Evolutionary conservation across 2,113 vertebrate species (phyloP), one percentile per base, ranked within the genome.

Genomic region (Diadophis punctatus): DNA sequence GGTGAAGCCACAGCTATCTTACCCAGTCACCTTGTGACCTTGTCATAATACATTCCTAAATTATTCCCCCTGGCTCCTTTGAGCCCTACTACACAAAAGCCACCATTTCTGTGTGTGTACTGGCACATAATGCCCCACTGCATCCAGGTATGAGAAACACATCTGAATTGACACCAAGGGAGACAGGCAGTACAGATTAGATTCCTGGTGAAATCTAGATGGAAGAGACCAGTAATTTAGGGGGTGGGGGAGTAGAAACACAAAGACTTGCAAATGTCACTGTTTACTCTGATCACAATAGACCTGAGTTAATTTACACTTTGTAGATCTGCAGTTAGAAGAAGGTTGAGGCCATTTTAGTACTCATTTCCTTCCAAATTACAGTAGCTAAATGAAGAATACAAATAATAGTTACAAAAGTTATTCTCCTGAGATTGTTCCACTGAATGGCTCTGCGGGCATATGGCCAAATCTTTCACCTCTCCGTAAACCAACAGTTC

Each of bases 371-470:
- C 94, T 89, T 95, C 95, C 95, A 94, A 93, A 94, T 90, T 89
- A 68, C 63, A 68, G 63, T 68, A 93, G 91, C 87, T 94, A 95
- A 95, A 94, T 93, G 89, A 93, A 89, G 88, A 12, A 1, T 53
- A 80, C 93, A 94, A 95, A 93, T 95, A 94, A 95, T 89, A 94
- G 87, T 96, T 93, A 56, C 14, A 34, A 88, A 93, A 51, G 51
- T 86, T 87, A 93, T 92, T 95, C 95, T 89, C 68, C 0, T 68
- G 92, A 94, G 95, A 94, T 1, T 22, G 92, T 93, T 92, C 85
- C 52, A 94, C 60, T 89, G 94, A 96, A 95, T 95, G 94, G 91
- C 90, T 94, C 22, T 80, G 56, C 48, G 90, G 96, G 96, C 93
- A 93, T 46, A 90, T 4, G 16, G 94, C 96, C 96, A 96, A 95